A percentile compares a stretch with the other conserved stretches of the same genome.
Conservation (phyloP, 2,888 invertebrate species). For the Diplazon laetatorius region DNA sequence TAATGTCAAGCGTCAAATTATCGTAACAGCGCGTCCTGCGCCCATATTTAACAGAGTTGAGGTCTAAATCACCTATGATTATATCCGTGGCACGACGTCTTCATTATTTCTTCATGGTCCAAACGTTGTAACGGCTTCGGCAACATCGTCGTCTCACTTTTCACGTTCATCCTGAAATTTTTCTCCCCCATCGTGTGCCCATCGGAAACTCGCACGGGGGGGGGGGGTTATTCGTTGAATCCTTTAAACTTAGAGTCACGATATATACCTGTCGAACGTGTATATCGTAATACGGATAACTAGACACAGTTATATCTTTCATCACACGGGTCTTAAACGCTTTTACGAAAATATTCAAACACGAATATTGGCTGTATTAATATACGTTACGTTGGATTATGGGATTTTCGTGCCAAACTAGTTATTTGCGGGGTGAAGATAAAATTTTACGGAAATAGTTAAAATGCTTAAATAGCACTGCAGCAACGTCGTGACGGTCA, state of each 20-base stretch:
- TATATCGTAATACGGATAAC: slow-evolving; percentile 45
- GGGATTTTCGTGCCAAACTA: slow-evolving; percentile 15
- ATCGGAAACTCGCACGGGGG: slow-evolving; percentile 39
- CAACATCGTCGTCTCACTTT: slow-evolving; percentile 21
- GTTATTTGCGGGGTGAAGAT: slow-evolving; percentile 54
- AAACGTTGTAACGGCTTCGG: not conserved
- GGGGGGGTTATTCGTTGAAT: too few relatives aligned
- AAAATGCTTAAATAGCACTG: slow-evolving; percentile 7
- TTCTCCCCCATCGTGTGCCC: too few relatives aligned
- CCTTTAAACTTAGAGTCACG: slow-evolving; percentile 53
- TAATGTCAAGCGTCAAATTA: slow-evolving; percentile 53
- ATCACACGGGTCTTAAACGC: slow-evolving; percentile 51
- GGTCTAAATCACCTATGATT: slow-evolving; percentile 65
- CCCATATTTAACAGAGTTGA: slow-evolving; percentile 64
- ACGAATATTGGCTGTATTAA: slow-evolving; percentile 26
- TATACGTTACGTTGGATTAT: slow-evolving; percentile 36
- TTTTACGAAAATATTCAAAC: slow-evolving; percentile 59
- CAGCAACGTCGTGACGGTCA: too few relatives aligned
- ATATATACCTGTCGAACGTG: slow-evolving; percentile 62
- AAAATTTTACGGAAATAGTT: slow-evolving; percentile 39
- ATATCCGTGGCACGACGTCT: slow-evolving; percentile 65
- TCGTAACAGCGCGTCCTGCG: slow-evolving; percentile 20
- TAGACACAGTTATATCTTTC: slow-evolving; percentile 59
- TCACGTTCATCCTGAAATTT: slow-evolving; percentile 32
- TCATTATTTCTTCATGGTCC: slow-evolving; percentile 59